These are phyloP conservation scores for Epsilonema sp. DNA, from an alignment of 2,888 invertebrate genomes.

Conservation along the genomic window DNA sequence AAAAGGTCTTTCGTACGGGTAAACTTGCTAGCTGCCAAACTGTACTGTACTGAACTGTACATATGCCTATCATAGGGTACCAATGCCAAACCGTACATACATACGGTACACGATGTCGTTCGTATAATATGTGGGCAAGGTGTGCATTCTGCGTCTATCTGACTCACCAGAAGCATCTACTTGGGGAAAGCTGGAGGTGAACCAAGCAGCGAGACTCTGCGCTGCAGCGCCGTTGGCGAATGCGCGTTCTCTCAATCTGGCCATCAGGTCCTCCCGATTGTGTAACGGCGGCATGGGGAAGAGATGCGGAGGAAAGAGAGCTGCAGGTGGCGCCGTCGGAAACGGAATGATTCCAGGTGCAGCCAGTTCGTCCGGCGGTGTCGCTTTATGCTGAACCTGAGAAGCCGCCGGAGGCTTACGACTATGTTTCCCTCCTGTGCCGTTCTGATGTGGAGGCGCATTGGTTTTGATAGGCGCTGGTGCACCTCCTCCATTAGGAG, in stretches of 20 bases:
- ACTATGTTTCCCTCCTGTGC: too few relatives aligned
- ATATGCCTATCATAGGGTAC: neutral
- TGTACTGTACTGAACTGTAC: too few relatives aligned
- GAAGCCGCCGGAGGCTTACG: neutral
- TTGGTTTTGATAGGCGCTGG: too few relatives aligned
- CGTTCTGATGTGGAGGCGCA: too few relatives aligned
- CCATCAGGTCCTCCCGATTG: constrained; percentile 3
- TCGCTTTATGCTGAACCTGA: neutral
- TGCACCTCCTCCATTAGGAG: neutral
- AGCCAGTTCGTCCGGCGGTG: neutral
- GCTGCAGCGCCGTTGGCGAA: constrained; percentile 1
- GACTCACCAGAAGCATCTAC: neutral
- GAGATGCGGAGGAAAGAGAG: neutral
- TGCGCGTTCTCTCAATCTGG: constrained; percentile 5
- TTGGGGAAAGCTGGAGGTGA: neutral
- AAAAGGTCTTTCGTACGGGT: too few relatives aligned
- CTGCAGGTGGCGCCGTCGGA: neutral
- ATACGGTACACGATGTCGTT: too few relatives aligned
- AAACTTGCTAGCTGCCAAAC: too few relatives aligned
- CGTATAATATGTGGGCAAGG: too few relatives aligned
- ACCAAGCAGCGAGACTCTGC: neutral
- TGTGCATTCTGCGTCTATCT: too few relatives aligned
- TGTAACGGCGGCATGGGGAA: neutral
- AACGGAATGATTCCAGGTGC: neutral
- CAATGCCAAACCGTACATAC: neutral